phyloP scores from a whole-genome alignment of 2,113 vertebrate species.

The Tauraco erythrolophus region DNA sequence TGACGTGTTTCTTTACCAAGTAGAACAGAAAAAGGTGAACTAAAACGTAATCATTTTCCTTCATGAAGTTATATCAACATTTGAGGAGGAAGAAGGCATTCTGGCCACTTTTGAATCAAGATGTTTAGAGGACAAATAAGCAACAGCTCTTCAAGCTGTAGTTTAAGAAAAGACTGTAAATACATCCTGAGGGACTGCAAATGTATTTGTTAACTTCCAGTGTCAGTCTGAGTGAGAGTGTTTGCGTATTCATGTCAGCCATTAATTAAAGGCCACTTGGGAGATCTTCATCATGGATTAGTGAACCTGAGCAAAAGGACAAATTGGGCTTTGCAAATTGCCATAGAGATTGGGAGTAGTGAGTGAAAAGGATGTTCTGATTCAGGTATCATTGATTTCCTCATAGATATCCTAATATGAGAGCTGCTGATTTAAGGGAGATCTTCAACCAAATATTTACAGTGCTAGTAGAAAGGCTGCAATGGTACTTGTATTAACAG shows the following conservation, averaged over 20 bases:
- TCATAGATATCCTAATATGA: not conserved
- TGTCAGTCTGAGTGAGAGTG: not conserved
- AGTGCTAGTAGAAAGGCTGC: not conserved
- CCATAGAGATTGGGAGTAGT: not conserved
- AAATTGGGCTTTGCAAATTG: constrained; percentile 33
- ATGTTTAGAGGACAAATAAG: not conserved
- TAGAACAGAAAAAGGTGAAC: not conserved
- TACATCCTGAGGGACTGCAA: not conserved
- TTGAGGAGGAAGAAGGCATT: not conserved
- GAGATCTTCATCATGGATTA: constrained; percentile 63
- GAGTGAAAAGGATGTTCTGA: constrained; percentile 22
- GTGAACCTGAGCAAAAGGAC: constrained; percentile 37
- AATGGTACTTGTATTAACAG: not conserved
- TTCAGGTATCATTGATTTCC: constrained; percentile 15
- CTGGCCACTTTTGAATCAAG: not conserved
- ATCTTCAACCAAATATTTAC: not conserved
- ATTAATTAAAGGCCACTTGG: constrained; percentile 64
- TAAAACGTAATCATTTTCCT: not conserved
- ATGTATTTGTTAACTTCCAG: constrained; percentile 51
- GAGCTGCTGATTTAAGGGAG: not conserved
- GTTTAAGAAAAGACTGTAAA: constrained; percentile 2
- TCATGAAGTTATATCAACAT: not conserved
- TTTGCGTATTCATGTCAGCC: constrained; percentile 23
- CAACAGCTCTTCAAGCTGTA: not conserved
- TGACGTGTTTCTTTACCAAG: not conserved